Evolutionary conservation across 2,113 vertebrate species (phyloP).

Genomic region (Dromaius novaehollandiae): DNA sequence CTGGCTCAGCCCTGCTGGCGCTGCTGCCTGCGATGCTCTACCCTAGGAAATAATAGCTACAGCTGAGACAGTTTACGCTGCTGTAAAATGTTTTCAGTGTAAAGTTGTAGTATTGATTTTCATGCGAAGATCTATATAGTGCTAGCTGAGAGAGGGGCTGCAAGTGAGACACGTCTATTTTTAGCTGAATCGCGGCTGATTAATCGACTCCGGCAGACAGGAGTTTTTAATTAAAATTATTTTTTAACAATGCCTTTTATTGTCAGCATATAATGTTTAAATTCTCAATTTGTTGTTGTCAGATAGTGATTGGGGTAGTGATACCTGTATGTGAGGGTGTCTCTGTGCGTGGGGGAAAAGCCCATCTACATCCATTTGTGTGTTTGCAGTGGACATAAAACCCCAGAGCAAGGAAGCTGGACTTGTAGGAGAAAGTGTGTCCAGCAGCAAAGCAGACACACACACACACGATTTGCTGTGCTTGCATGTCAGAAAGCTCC

Average conservation of each 20-base stretch:
- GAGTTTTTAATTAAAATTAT: slow-evolving; percentile 64
- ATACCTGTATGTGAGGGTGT: not conserved
- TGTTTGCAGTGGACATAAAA: not conserved
- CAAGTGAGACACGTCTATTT: slow-evolving; percentile 66
- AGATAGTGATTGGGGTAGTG: not conserved
- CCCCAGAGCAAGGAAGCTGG: not conserved
- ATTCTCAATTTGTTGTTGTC: not conserved
- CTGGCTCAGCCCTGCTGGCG: not conserved
- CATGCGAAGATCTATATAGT: slow-evolving; percentile 41
- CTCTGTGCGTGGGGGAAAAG: not conserved
- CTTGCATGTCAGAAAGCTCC: slow-evolving; percentile 14
- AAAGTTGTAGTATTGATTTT: slow-evolving; percentile 76
- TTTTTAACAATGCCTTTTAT: slow-evolving; percentile 37
- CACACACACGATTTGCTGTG: not conserved
- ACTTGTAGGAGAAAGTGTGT: not conserved
- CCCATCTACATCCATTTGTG: not conserved
- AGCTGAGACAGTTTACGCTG: not conserved
- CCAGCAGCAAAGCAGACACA: not conserved
- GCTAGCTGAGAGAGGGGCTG: slow-evolving; percentile 57
- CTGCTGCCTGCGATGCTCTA: not conserved
- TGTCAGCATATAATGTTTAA: not conserved
- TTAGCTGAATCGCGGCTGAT: slow-evolving; percentile 63
- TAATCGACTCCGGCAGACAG: slow-evolving; percentile 37
- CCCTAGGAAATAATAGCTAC: not conserved
- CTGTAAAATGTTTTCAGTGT: slow-evolving; percentile 46